A percentile compares a stretch with the other conserved stretches of the same genome.
These are phyloP conservation scores for Phyllotreta cruciferae DNA, from an alignment of 2,888 invertebrate species.

Conservation along the genomic window DNA sequence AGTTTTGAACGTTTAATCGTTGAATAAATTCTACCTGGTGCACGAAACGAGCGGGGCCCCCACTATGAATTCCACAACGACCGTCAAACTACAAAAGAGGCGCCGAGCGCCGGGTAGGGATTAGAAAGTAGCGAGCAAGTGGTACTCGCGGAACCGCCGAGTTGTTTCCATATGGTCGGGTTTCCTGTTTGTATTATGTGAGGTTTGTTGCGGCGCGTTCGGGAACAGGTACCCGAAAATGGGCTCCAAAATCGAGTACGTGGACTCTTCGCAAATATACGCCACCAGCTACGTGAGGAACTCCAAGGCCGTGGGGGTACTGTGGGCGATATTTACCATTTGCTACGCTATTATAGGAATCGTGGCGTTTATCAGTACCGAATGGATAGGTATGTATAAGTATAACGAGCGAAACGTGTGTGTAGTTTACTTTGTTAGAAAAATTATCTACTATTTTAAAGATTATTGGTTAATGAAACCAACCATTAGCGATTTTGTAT, in stretches of 20 bases:
- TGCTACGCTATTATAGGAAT: conserved; percentile 96
- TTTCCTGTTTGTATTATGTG: conserved; percentile 20
- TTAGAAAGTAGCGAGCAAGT: conserved; percentile 28
- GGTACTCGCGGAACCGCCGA: conserved; percentile 23
- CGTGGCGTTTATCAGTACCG: conserved; percentile 94
- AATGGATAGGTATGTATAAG: conserved; percentile 78
- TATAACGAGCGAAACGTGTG: conserved; percentile 49
- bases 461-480: neutral
- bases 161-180: conserved; percentile 24
- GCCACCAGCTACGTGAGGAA: conserved; percentile 90
- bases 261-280: conserved; percentile 88
- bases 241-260: conserved; percentile 93
- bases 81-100: conserved; percentile 22
- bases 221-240: conserved; percentile 60
- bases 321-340: conserved; percentile 98
- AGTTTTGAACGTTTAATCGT: no score
- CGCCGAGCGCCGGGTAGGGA: conserved; percentile 27
- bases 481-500: conserved; percentile 50
- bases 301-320: conserved; percentile 93
- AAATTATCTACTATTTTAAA: neutral
- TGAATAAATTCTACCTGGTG: neutral
- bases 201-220: neutral
- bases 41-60: conserved; percentile 1
- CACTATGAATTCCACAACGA: conserved; percentile 12
- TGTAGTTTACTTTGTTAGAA: neutral